Evolutionary conservation across 2,888 invertebrate species (phyloP).

Genomic region (Asteroscopus sphinx): DNA sequence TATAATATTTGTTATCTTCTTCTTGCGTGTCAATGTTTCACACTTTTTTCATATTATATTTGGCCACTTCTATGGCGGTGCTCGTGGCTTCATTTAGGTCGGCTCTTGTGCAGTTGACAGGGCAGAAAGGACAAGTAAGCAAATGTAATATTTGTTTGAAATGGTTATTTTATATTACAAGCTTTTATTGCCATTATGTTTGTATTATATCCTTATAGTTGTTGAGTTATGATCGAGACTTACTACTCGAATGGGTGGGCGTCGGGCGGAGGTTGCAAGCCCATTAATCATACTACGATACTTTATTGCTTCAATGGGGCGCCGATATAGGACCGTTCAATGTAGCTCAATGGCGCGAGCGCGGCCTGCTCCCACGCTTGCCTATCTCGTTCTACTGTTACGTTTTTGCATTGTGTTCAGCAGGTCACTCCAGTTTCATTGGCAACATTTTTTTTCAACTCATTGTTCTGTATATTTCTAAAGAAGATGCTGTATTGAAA

Average conservation of each 20-base stretch:
- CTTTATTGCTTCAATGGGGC: slow-evolving; percentile 84
- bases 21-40: too few relatives aligned
- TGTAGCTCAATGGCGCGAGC: slow-evolving; percentile 68
- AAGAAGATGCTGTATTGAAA: slow-evolving; percentile 4
- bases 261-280: slow-evolving; percentile 72
- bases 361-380: slow-evolving; percentile 37
- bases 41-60: too few relatives aligned
- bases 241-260: slow-evolving; percentile 72
- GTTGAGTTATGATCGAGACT: slow-evolving; percentile 72
- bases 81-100: too few relatives aligned
- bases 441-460: slow-evolving; percentile 7
- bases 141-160: too few relatives aligned
- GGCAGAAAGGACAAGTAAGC: too few relatives aligned
- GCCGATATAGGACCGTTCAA: slow-evolving; percentile 70
- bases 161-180: slow-evolving; percentile 53
- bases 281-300: slow-evolving; percentile 84
- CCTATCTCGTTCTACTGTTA: slow-evolving; percentile 23
- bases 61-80: too few relatives aligned
- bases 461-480: slow-evolving; percentile 13
- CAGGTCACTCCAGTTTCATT: slow-evolving; percentile 26
- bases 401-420: slow-evolving; percentile 39
- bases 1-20: too few relatives aligned
- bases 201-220: slow-evolving; percentile 58
- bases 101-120: too few relatives aligned
- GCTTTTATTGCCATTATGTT: slow-evolving; percentile 57